Conservation (phyloP, 2,113 vertebrate species). For the Syngnathus scovelli region DNA sequence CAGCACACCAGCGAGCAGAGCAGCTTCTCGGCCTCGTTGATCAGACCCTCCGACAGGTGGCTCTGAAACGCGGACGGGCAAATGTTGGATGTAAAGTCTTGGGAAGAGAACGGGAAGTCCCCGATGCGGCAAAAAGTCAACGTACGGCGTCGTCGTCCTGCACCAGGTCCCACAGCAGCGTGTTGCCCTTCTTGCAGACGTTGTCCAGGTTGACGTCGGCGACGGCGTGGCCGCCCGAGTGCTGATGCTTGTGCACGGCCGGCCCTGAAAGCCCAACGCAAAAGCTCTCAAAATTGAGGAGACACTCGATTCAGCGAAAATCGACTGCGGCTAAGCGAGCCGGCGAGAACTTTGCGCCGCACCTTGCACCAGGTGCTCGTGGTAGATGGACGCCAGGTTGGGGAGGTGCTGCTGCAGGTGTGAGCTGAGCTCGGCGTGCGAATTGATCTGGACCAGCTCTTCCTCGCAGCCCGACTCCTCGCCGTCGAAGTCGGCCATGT, state of each 20-base stretch:
- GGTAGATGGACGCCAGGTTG: conserved; percentile 97
- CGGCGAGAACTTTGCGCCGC: not conserved
- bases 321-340: not conserved
- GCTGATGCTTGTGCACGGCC: conserved; percentile 95
- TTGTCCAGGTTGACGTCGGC: conserved; percentile 99
- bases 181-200: conserved; percentile 98
- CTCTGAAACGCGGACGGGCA: conserved; percentile 70
- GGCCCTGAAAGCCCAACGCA: conserved; percentile 72
- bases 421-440: conserved; percentile 94
- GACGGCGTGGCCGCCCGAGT: conserved; percentile 85
- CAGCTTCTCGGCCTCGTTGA: conserved; percentile 97
- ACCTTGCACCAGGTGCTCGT: conserved; percentile 97
- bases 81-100: no score
- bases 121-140: no score
- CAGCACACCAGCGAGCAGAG: conserved; percentile 97
- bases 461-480: conserved; percentile 98
- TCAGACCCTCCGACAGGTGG: conserved; percentile 95
- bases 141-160: conserved; percentile 97
- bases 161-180: conserved; percentile 97
- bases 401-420: conserved; percentile 98
- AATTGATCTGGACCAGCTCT: conserved; percentile 97
- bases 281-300: not conserved
- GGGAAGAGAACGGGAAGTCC: no score
- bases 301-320: not conserved
- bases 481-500: conserved; percentile 98